Conservation (phyloP, 2,888 invertebrate species). For the Tribolium freemani region DNA sequence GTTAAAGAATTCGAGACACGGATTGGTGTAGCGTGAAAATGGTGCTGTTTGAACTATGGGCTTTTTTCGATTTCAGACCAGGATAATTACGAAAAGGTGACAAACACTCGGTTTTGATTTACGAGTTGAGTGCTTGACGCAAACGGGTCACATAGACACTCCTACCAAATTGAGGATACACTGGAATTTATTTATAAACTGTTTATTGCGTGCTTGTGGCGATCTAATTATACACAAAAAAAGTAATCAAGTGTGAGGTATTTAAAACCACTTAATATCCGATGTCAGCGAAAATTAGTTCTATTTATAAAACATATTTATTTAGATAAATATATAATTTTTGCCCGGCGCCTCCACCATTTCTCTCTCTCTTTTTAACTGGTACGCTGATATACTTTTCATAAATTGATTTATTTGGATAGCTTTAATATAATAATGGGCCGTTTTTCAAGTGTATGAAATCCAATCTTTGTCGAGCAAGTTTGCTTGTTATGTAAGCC, state of each 20-base stretch:
- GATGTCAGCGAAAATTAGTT: too few relatives aligned
- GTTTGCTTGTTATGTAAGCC: not conserved
- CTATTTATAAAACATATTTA: too few relatives aligned
- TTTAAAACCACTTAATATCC: too few relatives aligned
- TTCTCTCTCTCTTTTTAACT: too few relatives aligned
- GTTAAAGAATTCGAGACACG: slow-evolving; percentile 10
- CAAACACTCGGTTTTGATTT: not conserved
- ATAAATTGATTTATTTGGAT: not conserved
- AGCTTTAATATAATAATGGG: not conserved
- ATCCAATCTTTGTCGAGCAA: not conserved
- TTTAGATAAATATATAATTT: too few relatives aligned
- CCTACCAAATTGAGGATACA: not conserved
- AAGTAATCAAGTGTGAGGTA: too few relatives aligned
- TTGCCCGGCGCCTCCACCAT: too few relatives aligned
- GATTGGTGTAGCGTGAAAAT: slow-evolving; percentile 12
- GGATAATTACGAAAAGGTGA: slow-evolving; percentile 1
- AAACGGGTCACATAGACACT: not conserved
- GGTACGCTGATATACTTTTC: not conserved
- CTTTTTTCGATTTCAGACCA: not conserved
- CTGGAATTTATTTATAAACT: not conserved
- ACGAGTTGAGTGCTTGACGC: not conserved
- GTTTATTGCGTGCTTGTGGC: not conserved
- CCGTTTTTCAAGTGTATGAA: not conserved
- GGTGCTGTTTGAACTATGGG: not conserved
- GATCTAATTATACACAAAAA: too few relatives aligned